Percentiles rank a stretch among this genome's conserved stretches.
Conservation (phyloP, 2,888 invertebrate species). For the Cotesia congregata region DNA sequence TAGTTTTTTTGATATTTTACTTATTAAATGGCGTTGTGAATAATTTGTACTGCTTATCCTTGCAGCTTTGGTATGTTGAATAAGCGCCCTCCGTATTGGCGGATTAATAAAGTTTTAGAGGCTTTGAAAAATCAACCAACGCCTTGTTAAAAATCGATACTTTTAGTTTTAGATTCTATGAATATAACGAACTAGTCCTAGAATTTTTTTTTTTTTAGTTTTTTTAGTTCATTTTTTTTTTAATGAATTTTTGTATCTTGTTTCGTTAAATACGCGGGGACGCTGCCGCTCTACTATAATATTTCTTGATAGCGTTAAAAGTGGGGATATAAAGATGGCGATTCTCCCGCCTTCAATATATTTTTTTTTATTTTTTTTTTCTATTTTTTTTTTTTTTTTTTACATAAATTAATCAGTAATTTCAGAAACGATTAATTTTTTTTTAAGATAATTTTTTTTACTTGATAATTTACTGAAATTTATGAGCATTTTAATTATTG, state of each 20-base stretch:
- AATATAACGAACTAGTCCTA: neutral
- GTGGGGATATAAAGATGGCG: slow-evolving; percentile 32
- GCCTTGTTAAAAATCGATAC: slow-evolving; percentile 36
- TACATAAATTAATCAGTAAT: neutral
- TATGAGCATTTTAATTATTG: neutral
- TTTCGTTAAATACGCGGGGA: slow-evolving; percentile 10
- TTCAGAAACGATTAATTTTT: slow-evolving; percentile 2
- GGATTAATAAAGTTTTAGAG: slow-evolving; percentile 12
- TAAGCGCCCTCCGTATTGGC: slow-evolving; percentile 13
- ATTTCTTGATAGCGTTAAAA: slow-evolving; percentile 31
- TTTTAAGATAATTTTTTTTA: slow-evolving; percentile 9
- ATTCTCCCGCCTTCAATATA: slow-evolving; percentile 36
- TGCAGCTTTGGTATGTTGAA: slow-evolving; percentile 5
- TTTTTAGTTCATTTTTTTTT: neutral
- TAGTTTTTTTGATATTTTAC: neutral
- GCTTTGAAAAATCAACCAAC: slow-evolving; percentile 32
- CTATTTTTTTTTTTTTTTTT: slow-evolving; percentile 14
- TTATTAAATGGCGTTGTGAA: neutral
- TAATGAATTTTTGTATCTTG: slow-evolving; percentile 19
- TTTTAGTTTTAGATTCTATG: slow-evolving; percentile 5
- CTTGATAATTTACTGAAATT: neutral
- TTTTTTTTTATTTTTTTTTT: slow-evolving; percentile 1
- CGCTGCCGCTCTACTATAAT: slow-evolving; percentile 32
- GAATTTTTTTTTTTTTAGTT: neutral
- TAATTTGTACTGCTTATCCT: neutral